Evolutionary conservation across 2,113 vertebrate genomes (phyloP).

Genomic region (Rhizomys pruinosus): DNA sequence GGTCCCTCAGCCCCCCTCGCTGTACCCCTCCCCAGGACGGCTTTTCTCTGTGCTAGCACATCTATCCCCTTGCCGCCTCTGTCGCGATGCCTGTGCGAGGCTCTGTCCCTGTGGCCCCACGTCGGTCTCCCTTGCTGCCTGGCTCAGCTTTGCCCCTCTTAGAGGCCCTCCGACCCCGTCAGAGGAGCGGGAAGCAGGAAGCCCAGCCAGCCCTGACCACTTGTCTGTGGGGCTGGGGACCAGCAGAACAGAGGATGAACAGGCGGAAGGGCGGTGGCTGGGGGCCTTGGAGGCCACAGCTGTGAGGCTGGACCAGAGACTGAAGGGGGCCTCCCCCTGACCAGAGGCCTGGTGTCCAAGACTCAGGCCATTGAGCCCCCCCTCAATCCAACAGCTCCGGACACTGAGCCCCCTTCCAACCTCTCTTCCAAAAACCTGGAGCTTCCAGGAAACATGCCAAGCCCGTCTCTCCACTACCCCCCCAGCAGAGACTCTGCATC

Average conservation of each 20-base stretch:
- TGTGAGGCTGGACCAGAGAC: conserved; percentile 77
- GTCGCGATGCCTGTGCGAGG: background rate
- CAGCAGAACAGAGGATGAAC: conserved; percentile 72
- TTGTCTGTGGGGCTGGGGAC: conserved; percentile 75
- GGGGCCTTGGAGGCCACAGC: conserved; percentile 81
- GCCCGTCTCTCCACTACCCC: conserved; percentile 68
- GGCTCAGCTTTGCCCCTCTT: conserved; percentile 64
- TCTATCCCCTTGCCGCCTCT: conserved; percentile 59
- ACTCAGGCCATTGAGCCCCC: conserved; percentile 66
- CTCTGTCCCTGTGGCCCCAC: conserved; percentile 9
- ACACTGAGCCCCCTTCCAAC: conserved; percentile 66
- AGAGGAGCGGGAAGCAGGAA: conserved; percentile 68
- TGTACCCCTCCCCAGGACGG: conserved; percentile 1
- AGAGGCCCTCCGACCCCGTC: conserved; percentile 74
- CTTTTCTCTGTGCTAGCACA: conserved; percentile 52
- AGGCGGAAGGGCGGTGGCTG: conserved; percentile 77
- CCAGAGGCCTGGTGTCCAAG: conserved; percentile 76
- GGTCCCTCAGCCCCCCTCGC: background rate
- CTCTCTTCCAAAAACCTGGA: conserved; percentile 80
- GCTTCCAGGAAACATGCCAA: conserved; percentile 81
- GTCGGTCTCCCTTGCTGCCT: background rate
- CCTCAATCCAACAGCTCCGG: conserved; percentile 60
- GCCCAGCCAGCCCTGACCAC: conserved; percentile 77
- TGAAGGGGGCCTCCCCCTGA: conserved; percentile 74
- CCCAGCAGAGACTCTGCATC: conserved; percentile 64